These are phyloP conservation scores for Gadopsis bispinosus DNA, from an alignment of 2,797 vertebrate species.

Conservation along the genomic window DNA sequence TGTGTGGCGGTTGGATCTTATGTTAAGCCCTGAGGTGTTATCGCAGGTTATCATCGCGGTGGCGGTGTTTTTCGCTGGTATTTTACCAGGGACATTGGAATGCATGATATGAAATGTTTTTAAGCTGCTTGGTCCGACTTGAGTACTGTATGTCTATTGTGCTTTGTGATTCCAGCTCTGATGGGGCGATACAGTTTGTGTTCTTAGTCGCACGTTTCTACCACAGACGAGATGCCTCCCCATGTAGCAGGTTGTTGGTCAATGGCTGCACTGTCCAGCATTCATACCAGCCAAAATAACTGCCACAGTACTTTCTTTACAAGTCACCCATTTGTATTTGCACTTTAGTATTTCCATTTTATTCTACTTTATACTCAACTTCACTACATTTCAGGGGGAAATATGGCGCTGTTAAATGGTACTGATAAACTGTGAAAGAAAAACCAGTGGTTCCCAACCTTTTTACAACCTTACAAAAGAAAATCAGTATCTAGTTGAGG, in stretches of 20 bases:
- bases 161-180: slow-evolving; percentile 35
- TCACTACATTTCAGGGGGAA: background rate
- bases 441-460: background rate
- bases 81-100: slow-evolving; percentile 34
- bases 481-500: background rate
- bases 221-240: background rate
- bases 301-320: background rate
- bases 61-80: slow-evolving; percentile 7
- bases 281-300: background rate
- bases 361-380: background rate
- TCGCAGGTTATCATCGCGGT: slow-evolving; percentile 1
- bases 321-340: slow-evolving; percentile 19
- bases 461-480: background rate
- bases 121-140: background rate
- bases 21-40: slow-evolving; percentile 26
- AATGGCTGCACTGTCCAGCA: background rate
- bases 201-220: background rate
- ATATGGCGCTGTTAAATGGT: background rate
- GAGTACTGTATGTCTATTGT: slow-evolving; percentile 37
- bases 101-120: slow-evolving; percentile 50
- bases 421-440: background rate
- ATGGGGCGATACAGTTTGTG: background rate
- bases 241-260: slow-evolving; percentile 6
- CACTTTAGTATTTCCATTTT: background rate
- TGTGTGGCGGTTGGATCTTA: slow-evolving; percentile 9